Base-by-base conservation (phyloP, 1,140 invertebrate genomes). In the Trichonephila clavipes region DNA sequence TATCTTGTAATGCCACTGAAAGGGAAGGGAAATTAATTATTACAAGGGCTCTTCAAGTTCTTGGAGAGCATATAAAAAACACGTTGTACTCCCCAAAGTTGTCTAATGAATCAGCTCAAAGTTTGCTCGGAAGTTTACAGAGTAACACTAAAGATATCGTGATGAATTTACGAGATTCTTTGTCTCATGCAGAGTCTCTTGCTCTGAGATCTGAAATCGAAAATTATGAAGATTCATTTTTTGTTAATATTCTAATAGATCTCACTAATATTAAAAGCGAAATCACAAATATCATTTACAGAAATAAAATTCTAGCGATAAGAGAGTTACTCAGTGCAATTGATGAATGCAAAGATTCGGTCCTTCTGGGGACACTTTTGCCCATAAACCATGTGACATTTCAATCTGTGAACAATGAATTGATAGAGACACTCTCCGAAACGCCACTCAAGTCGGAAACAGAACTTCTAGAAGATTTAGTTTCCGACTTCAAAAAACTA, bases 1-100 rank as follows among this genome's bases (percentile, higher is more conserved):
- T 72, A 14, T 61, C 24, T n/a, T 64, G 34, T 2, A 28, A 85
- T 10, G 3, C 51, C 34, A 58, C 12, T 7, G 81, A 64, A 51
- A 62, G 85, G 18, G 28, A 34, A 8, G 90, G 64, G 2, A 34
- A 92, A n/a, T 34, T 85, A 28, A 14, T 66, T 64, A 85, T 92
- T 44, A 44, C 61, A 2, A 61, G 90, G 24, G 21, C n/a, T 61
- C 44, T 92, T 28, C 90, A 92, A 64, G 81, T 92, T 5, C 58
- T 72, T 18, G 88, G 88, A 1, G 88, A 90, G 19, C 18, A 24
- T 24, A 28, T 90, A 5, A 90, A 90, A 90, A 90, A 77, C 8
- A 58, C 88, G 16, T 2, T 77, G 14, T 66, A 90, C 3, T 90
- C 88, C 7, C 90, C 90, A 34, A 92, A 92, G 34, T 28, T 92